Evolutionary conservation across 2,113 vertebrate genomes (phyloP), one percentile per base, ranked within the genome.

Genomic region (Coturnix japonica): DNA sequence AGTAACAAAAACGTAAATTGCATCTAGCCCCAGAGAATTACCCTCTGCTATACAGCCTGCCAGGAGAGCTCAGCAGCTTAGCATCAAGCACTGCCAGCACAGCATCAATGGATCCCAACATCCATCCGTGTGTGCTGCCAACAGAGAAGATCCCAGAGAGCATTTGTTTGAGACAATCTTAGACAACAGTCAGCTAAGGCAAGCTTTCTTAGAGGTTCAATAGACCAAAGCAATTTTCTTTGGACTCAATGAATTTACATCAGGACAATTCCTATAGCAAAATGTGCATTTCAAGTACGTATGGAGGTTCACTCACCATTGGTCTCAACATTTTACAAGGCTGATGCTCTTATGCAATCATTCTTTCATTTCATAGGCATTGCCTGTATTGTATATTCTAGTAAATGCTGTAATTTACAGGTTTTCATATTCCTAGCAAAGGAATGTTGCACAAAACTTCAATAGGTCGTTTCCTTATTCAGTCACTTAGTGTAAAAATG

Each of bases 31-130:
- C 31, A 26, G 31, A 81, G 37, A 33, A 66, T 9, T 47, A 28
- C 19, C 23, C 41, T 82, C 19, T 37, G 59, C n/a, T 61, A 7
- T 10, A 25, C 35, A 4, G 60, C 47, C 80, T 78, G 53, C 47
- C 53, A 20, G 19, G 30, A 65, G 30, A 31, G 6, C 14, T 46
- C 33, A 20, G 65, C 49, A 72, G 74, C 53, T 54, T 31, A 80
- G 37, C 22, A 39, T 6, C 41, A 76, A 37, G 56, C 51, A 54
- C 21, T 54, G 46, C 75, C 14, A 39, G 23, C 0, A 8, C 6
- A 17, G 37, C 3, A 67, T 31, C 22, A 20, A 0, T 0, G 0
- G 20, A 66, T 33, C 51, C 72, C 82, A 70, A n/a, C 23, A 25
- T 23, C 28, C 2, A 0, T 5, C 18, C 19, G 9, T 5, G n/a